These are phyloP conservation scores for Pavo muticus DNA, from an alignment of 2,113 vertebrate species.

Conservation along the genomic window DNA sequence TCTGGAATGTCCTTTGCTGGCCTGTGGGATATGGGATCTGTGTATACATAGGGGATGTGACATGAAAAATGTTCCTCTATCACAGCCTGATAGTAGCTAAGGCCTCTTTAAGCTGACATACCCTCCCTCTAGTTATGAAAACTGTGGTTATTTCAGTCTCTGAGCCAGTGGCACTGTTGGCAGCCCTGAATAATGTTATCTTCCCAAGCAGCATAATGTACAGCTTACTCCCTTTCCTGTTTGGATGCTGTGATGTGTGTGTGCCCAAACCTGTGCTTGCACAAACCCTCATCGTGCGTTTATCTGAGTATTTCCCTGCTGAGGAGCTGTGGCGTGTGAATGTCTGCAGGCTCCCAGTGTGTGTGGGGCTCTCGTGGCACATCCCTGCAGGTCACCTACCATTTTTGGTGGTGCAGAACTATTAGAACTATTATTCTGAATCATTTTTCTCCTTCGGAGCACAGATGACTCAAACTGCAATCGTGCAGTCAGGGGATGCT, in stretches of 20 bases:
- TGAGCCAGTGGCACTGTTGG: background rate
- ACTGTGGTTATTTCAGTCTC: background rate
- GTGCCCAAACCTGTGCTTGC: background rate
- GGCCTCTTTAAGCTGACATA: background rate
- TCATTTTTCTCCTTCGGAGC: background rate
- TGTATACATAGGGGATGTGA: fast-evolving
- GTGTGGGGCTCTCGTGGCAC: background rate
- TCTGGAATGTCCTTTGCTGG: background rate
- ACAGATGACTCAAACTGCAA: background rate
- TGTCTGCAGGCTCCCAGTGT: background rate
- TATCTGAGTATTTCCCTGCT: background rate
- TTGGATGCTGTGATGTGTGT: background rate
- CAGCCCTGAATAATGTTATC: background rate
- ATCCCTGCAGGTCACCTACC: background rate
- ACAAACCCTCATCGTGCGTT: background rate
- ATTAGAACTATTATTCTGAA: background rate
- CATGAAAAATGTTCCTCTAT: background rate
- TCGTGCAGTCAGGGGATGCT: background rate
- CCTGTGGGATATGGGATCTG: background rate
- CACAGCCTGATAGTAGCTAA: background rate
- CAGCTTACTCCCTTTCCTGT: background rate
- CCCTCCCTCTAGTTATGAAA: background rate
- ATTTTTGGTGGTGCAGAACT: background rate
- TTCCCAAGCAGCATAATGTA: background rate
- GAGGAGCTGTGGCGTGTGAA: background rate